Conservation (phyloP, 2,888 invertebrate species). For the Schrankia costaestrigalis region DNA sequence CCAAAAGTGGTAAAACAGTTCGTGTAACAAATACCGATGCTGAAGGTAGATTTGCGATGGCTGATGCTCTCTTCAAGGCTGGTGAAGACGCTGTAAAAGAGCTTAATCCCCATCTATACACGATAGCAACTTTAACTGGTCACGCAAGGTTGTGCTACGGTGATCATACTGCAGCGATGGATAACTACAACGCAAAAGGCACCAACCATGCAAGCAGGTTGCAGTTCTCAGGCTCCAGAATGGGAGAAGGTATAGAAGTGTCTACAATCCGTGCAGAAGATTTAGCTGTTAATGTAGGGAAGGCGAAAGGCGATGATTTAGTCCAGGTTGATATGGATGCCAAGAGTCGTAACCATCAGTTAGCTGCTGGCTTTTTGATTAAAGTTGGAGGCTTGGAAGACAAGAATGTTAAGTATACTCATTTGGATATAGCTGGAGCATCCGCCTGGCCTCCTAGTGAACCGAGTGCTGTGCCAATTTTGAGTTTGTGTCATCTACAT, state of each 20-base stretch:
- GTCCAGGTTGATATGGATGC: conserved; percentile 66
- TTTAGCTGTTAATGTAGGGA: conserved; percentile 82
- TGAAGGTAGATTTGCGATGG: conserved; percentile 94
- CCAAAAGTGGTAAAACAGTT: conserved; percentile 88
- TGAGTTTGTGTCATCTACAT: conserved; percentile 80
- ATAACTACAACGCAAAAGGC: conserved; percentile 85
- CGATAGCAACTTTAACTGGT: conserved; percentile 92
- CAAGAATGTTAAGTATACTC: conserved; percentile 88
- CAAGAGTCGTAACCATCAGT: conserved; percentile 70
- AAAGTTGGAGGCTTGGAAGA: conserved; percentile 90
- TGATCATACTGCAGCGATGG: conserved; percentile 85
- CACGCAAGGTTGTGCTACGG: conserved; percentile 86
- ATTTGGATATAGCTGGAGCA: conserved; percentile 88
- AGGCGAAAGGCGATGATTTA: conserved; percentile 90
- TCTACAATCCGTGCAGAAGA: conserved; percentile 86
- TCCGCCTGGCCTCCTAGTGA: conserved; percentile 84
- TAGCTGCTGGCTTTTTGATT: conserved; percentile 85
- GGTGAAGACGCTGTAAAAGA: conserved; percentile 81
- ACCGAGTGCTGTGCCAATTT: conserved; percentile 86
- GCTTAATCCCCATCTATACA: conserved; percentile 91
- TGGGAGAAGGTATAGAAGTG: conserved; percentile 89
- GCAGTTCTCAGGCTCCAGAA: conserved; percentile 84
- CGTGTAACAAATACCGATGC: conserved; percentile 95
- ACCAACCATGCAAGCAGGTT: conserved; percentile 81
- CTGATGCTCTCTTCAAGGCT: conserved; percentile 84